Evolutionary conservation across 2,888 invertebrate genomes (phyloP), one percentile per base, ranked within the genome.

Genomic region (Idaea dimidiata): DNA sequence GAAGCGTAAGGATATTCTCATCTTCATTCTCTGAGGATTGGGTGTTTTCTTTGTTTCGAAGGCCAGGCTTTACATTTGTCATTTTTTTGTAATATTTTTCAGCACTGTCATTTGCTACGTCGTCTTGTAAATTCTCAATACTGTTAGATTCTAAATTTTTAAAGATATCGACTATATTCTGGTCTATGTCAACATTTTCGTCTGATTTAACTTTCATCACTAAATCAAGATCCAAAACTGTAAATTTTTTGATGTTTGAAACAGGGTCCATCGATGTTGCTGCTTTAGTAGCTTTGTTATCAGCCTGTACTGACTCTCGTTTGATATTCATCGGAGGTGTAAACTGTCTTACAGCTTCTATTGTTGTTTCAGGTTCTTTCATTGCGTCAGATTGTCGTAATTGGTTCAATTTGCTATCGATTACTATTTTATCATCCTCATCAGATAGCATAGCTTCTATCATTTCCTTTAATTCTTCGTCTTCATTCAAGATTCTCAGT

Each of bases 391-490:
- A 32, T 32, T 32, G 6, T 32, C 32, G 32, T 32, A 32, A 10
- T 32, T 32, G 32, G 10, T 43, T 43, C 14, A 10, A 43, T 43
- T 43, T 10, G 10, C 14, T 14, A 43, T 43, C 43, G 8, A 43
- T 43, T 1, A 6, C 0, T 43, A 43, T 8, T 43, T 43, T 43
- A 10, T 43, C 43, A 10, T 43, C 43, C 14, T 8, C 43, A 43
- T 43, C 43, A 43, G 6, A 14, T 43, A 43, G 0, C 2, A 43
- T 43, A 43, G 43, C 14, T 10, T 61, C 60, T 24, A 59, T 24
- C 7, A 54, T 43, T 33, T 84, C 79, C 64, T 79, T 76, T 61
- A 87, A 82, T 4, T 81, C 57, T 6, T 74, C 58, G 3, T 76
- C 72, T 16, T 83, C 77, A 1, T 78, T 65, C 1, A 78, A 53